Conservation (phyloP, 1,140 invertebrate genomes). For the Nomia melanderi region DNA sequence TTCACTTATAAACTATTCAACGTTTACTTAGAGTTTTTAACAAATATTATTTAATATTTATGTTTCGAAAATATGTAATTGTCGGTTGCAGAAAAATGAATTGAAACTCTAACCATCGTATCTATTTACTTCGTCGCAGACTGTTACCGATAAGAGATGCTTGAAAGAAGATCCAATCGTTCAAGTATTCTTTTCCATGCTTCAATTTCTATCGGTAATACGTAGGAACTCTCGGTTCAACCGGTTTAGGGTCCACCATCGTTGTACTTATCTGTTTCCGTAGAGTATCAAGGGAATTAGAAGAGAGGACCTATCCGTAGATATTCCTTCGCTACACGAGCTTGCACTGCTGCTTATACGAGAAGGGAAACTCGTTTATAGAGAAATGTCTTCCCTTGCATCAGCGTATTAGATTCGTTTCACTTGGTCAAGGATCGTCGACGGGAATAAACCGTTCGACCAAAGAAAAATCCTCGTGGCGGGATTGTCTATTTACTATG, state of each 20-base stretch:
- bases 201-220: neutral
- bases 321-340: neutral
- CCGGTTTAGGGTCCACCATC: neutral
- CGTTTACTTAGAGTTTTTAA: too few relatives aligned
- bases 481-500: constrained; percentile 32
- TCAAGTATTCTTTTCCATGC: neutral
- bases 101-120: too few relatives aligned
- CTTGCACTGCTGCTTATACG: constrained; percentile 4
- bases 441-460: constrained; percentile 6
- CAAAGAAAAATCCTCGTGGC: neutral
- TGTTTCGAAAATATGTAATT: too few relatives aligned
- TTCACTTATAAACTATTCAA: too few relatives aligned
- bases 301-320: neutral
- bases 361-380: neutral
- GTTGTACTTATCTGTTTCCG: constrained; percentile 9
- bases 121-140: too few relatives aligned
- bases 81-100: too few relatives aligned
- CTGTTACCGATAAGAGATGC: too few relatives aligned
- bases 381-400: constrained; percentile 26
- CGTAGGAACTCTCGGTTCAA: neutral
- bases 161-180: neutral
- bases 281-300: constrained; percentile 19
- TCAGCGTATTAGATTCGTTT: constrained; percentile 12
- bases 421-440: constrained; percentile 2
- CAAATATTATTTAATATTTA: too few relatives aligned